Conservation (phyloP, 2,797 vertebrate species). For the Holocentrus rufus region DNA sequence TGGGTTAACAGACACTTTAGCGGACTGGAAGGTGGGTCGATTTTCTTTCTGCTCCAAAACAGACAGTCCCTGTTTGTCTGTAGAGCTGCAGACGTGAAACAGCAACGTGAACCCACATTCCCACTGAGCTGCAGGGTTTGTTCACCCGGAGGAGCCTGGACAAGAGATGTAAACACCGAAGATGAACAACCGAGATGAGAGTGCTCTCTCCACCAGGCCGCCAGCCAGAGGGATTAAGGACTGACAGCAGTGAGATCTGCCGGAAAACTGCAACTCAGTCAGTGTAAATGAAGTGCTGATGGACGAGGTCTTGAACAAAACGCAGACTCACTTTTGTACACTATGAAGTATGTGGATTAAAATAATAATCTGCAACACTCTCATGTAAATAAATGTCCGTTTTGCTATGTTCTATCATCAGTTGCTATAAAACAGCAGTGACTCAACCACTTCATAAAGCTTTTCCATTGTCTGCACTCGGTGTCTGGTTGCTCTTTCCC, state of each 20-base stretch:
- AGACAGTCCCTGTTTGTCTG: slow-evolving; percentile 27
- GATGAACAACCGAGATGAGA: slow-evolving; percentile 19
- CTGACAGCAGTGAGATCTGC: slow-evolving; percentile 31
- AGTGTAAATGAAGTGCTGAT: slow-evolving; percentile 28
- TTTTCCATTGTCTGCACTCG: no score
- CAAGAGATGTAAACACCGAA: slow-evolving; percentile 50
- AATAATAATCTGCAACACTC: no score
- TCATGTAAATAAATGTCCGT: slow-evolving; percentile 7
- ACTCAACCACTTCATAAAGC: no score
- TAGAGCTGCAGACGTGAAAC: slow-evolving; percentile 3
- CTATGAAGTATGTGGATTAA: slow-evolving; percentile 9
- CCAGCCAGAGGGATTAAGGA: slow-evolving; percentile 32
- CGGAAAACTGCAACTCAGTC: slow-evolving; percentile 28
- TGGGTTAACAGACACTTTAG: background rate
- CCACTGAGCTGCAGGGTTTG: slow-evolving; percentile 28
- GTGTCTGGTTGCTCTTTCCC: no score
- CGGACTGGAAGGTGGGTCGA: background rate
- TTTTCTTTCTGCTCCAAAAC: slow-evolving; percentile 15
- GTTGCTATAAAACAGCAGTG: no score
- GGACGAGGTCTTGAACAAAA: slow-evolving; percentile 14
- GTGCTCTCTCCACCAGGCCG: slow-evolving; percentile 39
- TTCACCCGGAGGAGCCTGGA: slow-evolving; percentile 30
- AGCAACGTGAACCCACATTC: background rate
- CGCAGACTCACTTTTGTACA: slow-evolving; percentile 2
- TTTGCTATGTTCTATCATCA: background rate